A percentile compares a stretch with the other conserved stretches of the same genome.
phyloP scores from a whole-genome alignment of 2,797 vertebrate species.

The Cryptoblepharus egeriae region DNA sequence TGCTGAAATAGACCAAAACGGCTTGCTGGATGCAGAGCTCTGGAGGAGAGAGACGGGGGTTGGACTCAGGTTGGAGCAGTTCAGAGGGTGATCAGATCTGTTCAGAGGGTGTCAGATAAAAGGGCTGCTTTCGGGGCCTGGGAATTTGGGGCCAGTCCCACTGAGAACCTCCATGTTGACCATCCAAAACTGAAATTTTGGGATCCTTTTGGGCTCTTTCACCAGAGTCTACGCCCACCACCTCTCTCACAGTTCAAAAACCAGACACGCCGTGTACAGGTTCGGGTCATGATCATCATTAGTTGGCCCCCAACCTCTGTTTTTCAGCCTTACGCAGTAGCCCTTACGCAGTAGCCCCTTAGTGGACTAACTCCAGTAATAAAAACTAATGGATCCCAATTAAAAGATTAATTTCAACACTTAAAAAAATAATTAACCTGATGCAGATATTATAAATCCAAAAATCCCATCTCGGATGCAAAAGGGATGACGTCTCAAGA shows the following conservation, averaged over 20 bases:
- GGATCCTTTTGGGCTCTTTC: not conserved
- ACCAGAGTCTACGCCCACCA: not conserved
- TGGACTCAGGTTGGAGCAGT: not conserved
- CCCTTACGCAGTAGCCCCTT: slow-evolving; percentile 45
- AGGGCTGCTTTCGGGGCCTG: too few relatives aligned
- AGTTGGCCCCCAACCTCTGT: slow-evolving; percentile 43
- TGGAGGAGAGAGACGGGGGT: not conserved
- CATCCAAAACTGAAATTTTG: not conserved
- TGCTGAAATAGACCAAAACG: slow-evolving; percentile 15
- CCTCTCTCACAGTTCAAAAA: not conserved
- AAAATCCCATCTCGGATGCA: slow-evolving; percentile 43
- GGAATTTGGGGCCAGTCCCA: too few relatives aligned
- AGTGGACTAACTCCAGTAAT: slow-evolving; percentile 66
- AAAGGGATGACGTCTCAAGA: slow-evolving; percentile 22
- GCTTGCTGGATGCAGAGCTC: not conserved
- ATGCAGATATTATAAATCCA: not conserved
- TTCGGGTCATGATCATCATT: slow-evolving; percentile 26
- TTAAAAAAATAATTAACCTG: not conserved
- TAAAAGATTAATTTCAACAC: slow-evolving; percentile 52
- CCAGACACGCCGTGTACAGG: slow-evolving; percentile 10
- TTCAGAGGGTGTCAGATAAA: not conserved
- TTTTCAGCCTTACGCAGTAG: slow-evolving; percentile 61
- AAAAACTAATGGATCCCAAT: slow-evolving; percentile 60
- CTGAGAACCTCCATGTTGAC: not conserved
- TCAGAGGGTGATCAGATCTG: not conserved